phyloP scores from a whole-genome alignment of 1,140 invertebrate species.

The Listronotus oregonensis region DNA sequence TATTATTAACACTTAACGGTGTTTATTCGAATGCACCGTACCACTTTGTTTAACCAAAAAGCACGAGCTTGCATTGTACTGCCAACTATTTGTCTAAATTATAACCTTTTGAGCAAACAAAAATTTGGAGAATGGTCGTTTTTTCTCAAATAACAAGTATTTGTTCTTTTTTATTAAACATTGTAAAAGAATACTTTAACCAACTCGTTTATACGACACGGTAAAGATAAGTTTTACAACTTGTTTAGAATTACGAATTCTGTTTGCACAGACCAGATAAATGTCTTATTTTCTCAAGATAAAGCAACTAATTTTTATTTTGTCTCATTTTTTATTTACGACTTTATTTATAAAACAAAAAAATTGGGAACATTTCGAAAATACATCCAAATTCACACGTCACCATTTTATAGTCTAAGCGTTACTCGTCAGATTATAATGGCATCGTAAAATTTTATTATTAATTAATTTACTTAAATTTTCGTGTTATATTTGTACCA shows the following conservation, averaged over 20 bases:
- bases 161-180: slow-evolving; percentile 34
- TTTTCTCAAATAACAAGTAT: slow-evolving; percentile 30
- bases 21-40: slow-evolving; percentile 14
- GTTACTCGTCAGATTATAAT: too few relatives aligned
- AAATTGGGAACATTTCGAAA: too few relatives aligned
- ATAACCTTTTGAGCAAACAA: slow-evolving; percentile 17
- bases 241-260: slow-evolving; percentile 30
- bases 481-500: too few relatives aligned
- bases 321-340: too few relatives aligned
- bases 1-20: not conserved
- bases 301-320: slow-evolving; percentile 15
- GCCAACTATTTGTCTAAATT: slow-evolving; percentile 18
- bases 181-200: slow-evolving; percentile 29
- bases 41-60: slow-evolving; percentile 7
- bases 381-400: too few relatives aligned
- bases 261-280: slow-evolving; percentile 26
- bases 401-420: too few relatives aligned
- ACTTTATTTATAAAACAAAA: too few relatives aligned
- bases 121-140: slow-evolving; percentile 27
- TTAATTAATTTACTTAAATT: too few relatives aligned
- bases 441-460: too few relatives aligned
- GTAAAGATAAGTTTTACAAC: slow-evolving; percentile 24
- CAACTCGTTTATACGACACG: slow-evolving; percentile 27
- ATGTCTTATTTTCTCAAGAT: slow-evolving; percentile 31
- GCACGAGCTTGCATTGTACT: slow-evolving; percentile 29